phyloP scores from a whole-genome alignment of 2,113 vertebrate genomes.

The Xerus inauris region DNA sequence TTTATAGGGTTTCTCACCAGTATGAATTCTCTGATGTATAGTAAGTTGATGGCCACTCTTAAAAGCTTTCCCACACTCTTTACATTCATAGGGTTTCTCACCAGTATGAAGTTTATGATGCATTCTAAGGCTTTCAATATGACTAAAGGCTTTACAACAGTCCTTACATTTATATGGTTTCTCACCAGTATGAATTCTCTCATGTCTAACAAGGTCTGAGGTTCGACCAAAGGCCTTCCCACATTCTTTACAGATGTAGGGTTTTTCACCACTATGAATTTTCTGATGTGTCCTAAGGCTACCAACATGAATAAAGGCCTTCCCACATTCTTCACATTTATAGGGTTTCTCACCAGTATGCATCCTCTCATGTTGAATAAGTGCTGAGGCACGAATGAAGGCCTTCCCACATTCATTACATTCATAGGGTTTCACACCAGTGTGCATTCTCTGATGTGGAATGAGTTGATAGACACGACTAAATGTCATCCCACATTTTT shows the following conservation, averaged over 20 bases:
- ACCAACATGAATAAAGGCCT: conserved; percentile 31
- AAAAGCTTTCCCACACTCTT: background rate
- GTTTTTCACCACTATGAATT: conserved; percentile 33
- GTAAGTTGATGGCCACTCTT: background rate
- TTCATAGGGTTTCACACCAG: background rate
- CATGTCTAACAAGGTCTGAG: conserved; percentile 30
- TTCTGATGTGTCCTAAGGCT: conserved; percentile 28
- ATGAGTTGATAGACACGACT: background rate
- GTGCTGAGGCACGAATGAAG: conserved; percentile 25
- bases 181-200: conserved; percentile 42
- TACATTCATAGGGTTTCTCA: conserved; percentile 26
- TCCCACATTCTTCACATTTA: conserved; percentile 40
- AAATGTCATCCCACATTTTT: conserved; percentile 43
- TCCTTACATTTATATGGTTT: conserved; percentile 20
- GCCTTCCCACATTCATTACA: conserved; percentile 13
- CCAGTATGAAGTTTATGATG: conserved; percentile 15
- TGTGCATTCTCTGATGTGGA: conserved; percentile 8
- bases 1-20: conserved; percentile 7
- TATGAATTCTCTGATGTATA: conserved; percentile 24
- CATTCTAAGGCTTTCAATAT: conserved; percentile 17
- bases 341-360: conserved; percentile 40
- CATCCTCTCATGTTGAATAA: conserved; percentile 41
- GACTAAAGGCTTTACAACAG: background rate
- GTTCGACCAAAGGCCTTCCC: conserved; percentile 24
- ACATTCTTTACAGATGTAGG: conserved; percentile 13